Conservation (phyloP, 2,113 vertebrate species). For the Scomber japonicus region DNA sequence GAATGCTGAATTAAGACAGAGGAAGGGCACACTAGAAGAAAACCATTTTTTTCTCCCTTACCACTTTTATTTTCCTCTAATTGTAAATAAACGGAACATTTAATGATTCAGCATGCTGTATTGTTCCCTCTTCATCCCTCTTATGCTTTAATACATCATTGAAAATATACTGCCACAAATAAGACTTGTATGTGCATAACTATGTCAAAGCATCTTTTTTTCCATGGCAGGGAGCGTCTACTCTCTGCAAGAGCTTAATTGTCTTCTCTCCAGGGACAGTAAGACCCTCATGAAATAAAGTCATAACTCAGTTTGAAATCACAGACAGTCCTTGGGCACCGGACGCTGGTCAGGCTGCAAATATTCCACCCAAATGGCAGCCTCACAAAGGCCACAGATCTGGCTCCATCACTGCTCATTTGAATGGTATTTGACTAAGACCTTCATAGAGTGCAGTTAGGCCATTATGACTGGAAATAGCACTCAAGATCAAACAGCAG, state of each 20-base stretch:
- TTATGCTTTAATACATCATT: background rate
- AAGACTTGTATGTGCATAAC: slow-evolving; percentile 2
- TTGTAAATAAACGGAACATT: background rate
- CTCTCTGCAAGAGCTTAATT: slow-evolving; percentile 14
- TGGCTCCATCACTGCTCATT: slow-evolving; percentile 44
- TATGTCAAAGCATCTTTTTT: background rate
- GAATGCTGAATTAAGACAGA: slow-evolving; percentile 11
- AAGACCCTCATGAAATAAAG: slow-evolving; percentile 17
- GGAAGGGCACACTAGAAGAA: background rate
- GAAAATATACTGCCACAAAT: slow-evolving; percentile 15
- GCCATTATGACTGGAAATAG: slow-evolving; percentile 18
- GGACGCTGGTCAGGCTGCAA: slow-evolving; percentile 19
- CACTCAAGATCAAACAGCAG: slow-evolving; percentile 14
- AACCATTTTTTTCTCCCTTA: background rate
- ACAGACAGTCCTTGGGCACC: slow-evolving; percentile 8
- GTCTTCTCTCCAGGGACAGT: slow-evolving; percentile 12
- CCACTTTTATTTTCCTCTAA: slow-evolving; percentile 6
- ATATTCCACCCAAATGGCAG: slow-evolving; percentile 50
- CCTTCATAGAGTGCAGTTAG: slow-evolving; percentile 17
- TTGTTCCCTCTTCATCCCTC: background rate
- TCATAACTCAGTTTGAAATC: slow-evolving; percentile 39
- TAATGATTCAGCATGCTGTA: background rate
- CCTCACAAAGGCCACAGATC: slow-evolving; percentile 42
- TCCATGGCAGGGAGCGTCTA: background rate
- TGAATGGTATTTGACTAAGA: slow-evolving; percentile 67